These are phyloP conservation scores for Brachionus rotundiformis DNA, from an alignment of 1,140 invertebrate species.

Conservation along the genomic window DNA sequence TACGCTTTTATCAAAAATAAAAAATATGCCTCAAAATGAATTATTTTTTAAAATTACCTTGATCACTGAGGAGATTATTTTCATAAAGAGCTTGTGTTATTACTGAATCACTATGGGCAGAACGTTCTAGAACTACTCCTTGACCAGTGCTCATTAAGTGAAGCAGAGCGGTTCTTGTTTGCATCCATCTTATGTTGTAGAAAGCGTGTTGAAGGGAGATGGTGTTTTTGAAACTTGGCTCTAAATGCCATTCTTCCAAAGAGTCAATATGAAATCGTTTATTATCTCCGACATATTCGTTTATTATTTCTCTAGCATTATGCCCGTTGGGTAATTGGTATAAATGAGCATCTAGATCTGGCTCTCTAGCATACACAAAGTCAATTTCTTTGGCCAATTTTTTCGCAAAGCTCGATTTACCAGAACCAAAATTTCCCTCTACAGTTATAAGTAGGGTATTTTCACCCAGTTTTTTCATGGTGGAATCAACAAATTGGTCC, in stretches of 20 bases:
- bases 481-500: constrained; percentile 41
- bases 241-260: constrained; percentile 50
- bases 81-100: constrained; percentile 45
- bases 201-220: constrained; percentile 45
- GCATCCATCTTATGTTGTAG: constrained; percentile 52
- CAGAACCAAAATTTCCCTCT: constrained; percentile 51
- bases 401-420: constrained; percentile 42
- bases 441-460: constrained; percentile 44
- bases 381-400: constrained; percentile 48
- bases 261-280: constrained; percentile 11
- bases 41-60: constrained; percentile 2
- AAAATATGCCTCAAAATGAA: background rate
- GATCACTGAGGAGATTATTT: background rate
- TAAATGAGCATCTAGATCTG: constrained; percentile 46
- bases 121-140: constrained; percentile 46
- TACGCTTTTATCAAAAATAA: constrained; percentile 29
- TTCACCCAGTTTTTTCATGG: constrained; percentile 29
- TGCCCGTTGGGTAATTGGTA: constrained; percentile 38
- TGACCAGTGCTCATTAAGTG: constrained; percentile 50
- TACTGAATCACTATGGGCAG: constrained; percentile 29
- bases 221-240: constrained; percentile 46
- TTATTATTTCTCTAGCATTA: constrained; percentile 28
- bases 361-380: constrained; percentile 34
- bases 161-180: constrained; percentile 44
- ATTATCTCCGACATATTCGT: constrained; percentile 46